Evolutionary conservation across 2,888 invertebrate species (phyloP), one percentile per base, ranked within the genome.

Genomic region (Dioctria rufipes): DNA sequence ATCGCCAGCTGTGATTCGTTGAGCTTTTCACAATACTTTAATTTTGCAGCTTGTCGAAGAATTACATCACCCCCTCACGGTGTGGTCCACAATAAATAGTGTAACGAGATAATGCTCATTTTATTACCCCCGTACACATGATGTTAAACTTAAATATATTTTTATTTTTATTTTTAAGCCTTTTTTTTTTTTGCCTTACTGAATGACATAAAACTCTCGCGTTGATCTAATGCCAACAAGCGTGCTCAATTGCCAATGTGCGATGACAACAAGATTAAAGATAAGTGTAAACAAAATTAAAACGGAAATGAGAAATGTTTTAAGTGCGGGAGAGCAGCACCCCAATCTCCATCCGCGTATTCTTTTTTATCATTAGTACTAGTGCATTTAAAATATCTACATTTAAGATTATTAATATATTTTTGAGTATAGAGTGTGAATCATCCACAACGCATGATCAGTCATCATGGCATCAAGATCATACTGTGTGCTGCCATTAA

Each of bases 101-200:
- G 54, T 54, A 54, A 54, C 54, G 54, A 54, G 54, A 54, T 54
- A 54, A 54, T 54, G 4, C 11, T 54, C 54, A 54, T 54, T 54
- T 54, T 25, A 25, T 54, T 54, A 54, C 54, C 11, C 6, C n/a
- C 54, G 11, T 8, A 11, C 6, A 4, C 54, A 4, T 46, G 46
- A 25, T 46, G 46, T 46, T 46, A 46, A 54, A n/a, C 11, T 54
- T 54, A 54, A n/a, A 54, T 54, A 25, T 25, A 25, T 25, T 25
- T 46, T 54, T 54, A 54, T 54, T 54, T 54, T 54, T 54, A n/a
- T 54, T 54, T 54, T 54, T n/a, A 54, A 54, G 11, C 2, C 6
- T 11, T 54, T 54, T 54, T 8, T 54, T 54, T 54, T 54, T n/a
- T 11, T 11, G 11, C 6, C 6, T 11, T 3, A 11, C 11, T 54